These are phyloP conservation scores for Holothuria scabra DNA, from an alignment of 53 echinoderm and acorn worm species.

Conservation along the genomic window DNA sequence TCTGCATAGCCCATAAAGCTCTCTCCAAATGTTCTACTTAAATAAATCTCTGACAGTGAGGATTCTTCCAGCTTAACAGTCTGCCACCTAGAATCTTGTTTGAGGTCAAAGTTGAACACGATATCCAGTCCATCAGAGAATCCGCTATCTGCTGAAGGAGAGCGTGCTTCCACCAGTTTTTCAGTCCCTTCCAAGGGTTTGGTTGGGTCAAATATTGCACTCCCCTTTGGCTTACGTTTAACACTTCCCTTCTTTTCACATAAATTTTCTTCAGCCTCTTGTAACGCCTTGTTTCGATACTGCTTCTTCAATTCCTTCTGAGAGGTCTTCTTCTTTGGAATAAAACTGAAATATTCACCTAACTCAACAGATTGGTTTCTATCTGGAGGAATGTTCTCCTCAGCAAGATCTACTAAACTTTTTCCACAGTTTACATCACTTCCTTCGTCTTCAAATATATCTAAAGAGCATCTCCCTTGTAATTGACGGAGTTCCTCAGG, in stretches of 20 bases:
- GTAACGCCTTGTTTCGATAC: no score
- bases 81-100: background rate
- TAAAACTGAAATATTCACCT: background rate
- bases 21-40: slow-evolving; percentile 25
- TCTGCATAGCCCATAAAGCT: slow-evolving; percentile 22
- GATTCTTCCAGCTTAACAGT: background rate
- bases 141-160: slow-evolving; percentile 12
- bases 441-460: no score
- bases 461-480: no score
- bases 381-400: background rate
- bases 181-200: background rate
- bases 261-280: no score
- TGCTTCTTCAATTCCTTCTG: background rate
- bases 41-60: background rate
- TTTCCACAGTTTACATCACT: no score
- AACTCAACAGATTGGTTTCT: background rate
- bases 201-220: slow-evolving; percentile 18
- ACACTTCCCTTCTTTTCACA: no score
- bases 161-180: background rate
- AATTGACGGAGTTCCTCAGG: no score
- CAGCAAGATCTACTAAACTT: background rate
- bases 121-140: background rate
- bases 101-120: background rate
- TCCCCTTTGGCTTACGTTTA: background rate
- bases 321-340: background rate